A percentile compares a stretch with the other conserved stretches of the same genome.
phyloP scores from a whole-genome alignment of 2,113 vertebrate species.

The Miniopterus natalensis region DNA sequence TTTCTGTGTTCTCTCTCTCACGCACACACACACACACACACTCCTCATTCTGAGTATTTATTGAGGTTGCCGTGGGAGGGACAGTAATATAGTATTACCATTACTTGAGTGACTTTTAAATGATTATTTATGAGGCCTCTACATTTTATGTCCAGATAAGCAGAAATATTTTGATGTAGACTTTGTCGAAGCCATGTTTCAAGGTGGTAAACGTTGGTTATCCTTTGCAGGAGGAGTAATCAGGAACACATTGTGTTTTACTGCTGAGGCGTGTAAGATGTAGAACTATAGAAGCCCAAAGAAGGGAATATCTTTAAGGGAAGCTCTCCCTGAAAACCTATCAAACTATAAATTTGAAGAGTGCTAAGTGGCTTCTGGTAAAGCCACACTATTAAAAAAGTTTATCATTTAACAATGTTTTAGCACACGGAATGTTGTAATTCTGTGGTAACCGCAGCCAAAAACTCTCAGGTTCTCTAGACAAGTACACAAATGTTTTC shows the following conservation, averaged over 20 bases:
- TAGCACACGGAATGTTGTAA: background rate
- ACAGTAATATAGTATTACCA: background rate
- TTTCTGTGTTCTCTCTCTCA: background rate
- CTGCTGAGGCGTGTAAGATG: slow-evolving; percentile 21
- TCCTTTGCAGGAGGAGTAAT: slow-evolving; percentile 58
- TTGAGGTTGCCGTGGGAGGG: background rate
- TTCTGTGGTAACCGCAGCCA: background rate
- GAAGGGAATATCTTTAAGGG: slow-evolving; percentile 57
- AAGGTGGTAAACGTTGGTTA: slow-evolving; percentile 39
- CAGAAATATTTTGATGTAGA: slow-evolving; percentile 48
- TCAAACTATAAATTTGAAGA: slow-evolving; percentile 31
- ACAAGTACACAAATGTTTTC: slow-evolving; percentile 64
- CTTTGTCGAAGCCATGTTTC: slow-evolving; percentile 39
- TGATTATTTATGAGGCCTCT: slow-evolving; percentile 18
- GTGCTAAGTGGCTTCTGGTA: background rate
- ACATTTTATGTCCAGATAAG: background rate
- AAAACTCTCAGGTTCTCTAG: background rate
- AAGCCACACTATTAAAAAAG: background rate
- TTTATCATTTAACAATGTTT: background rate
- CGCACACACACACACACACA: background rate
- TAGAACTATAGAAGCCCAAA: background rate
- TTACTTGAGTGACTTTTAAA: slow-evolving; percentile 24
- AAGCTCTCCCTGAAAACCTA: slow-evolving; percentile 29
- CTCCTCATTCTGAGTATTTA: slow-evolving; percentile 36
- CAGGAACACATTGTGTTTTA: slow-evolving; percentile 52